Percentiles rank a stretch among this genome's conserved stretches.
These are phyloP conservation scores for Venusia cambrica DNA, from an alignment of 2,888 invertebrate species.

Conservation along the genomic window DNA sequence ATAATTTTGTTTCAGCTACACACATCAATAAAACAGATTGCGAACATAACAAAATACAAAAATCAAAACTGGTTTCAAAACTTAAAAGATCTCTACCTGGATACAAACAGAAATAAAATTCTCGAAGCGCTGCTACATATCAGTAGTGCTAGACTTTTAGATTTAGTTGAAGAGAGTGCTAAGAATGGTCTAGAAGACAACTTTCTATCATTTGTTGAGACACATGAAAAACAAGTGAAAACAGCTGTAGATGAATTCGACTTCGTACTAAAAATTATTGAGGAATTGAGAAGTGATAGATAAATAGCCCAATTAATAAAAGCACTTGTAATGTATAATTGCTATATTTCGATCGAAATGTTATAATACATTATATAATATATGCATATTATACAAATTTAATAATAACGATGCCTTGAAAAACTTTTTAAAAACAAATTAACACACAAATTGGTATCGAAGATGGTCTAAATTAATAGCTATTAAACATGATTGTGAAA, in stretches of 20 bases:
- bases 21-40: conserved; percentile 49
- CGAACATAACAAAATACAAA: conserved; percentile 44
- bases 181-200: conserved; percentile 38
- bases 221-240: conserved; percentile 35
- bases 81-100: conserved; percentile 48
- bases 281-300: conserved; percentile 25
- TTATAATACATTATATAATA: no score
- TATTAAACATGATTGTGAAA: no score
- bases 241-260: conserved; percentile 41
- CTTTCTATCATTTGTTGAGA: conserved; percentile 36
- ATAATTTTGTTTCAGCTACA: conserved; percentile 58
- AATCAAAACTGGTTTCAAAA: conserved; percentile 53
- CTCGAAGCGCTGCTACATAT: conserved; percentile 52
- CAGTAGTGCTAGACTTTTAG: conserved; percentile 40
- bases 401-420: no score
- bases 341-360: no score
- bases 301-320: no score
- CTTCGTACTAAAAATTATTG: conserved; percentile 44
- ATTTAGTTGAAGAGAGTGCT: conserved; percentile 46
- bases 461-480: no score
- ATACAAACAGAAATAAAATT: conserved; percentile 32
- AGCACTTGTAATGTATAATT: no score
- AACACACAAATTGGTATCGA: no score
- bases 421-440: no score
- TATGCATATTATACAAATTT: no score